A percentile compares a stretch with the other conserved stretches of the same genome.
Conservation (phyloP, 2,113 vertebrate species). For the Trogon surrucura region DNA sequence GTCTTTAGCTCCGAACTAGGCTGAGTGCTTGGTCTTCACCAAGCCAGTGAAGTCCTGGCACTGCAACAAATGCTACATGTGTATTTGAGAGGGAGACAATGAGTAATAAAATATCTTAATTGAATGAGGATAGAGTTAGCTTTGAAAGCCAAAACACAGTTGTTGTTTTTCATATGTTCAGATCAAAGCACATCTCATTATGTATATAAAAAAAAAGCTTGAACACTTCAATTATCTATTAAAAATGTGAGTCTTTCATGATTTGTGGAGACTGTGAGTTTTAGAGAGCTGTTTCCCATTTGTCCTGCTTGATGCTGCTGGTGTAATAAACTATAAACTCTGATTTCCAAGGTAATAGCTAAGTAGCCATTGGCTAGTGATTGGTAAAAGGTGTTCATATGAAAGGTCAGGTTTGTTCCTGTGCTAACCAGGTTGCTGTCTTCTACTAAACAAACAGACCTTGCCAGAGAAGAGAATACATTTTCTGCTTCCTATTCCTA, state of each 20-base stretch:
- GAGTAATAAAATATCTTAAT: neutral
- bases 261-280: neutral
- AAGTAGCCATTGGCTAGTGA: neutral
- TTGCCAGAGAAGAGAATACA: neutral
- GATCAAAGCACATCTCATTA: neutral
- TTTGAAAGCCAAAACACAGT: neutral
- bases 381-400: neutral
- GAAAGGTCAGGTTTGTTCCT: neutral
- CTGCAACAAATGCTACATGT: neutral
- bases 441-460: neutral
- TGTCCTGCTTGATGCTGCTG: neutral
- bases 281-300: neutral
- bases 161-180: neutral
- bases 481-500: neutral
- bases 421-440: neutral
- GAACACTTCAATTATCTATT: neutral
- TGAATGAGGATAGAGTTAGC: neutral
- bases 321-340: neutral
- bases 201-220: neutral
- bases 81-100: neutral
- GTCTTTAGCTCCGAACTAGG: neutral
- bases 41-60: neutral
- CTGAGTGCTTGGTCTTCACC: neutral
- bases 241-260: neutral
- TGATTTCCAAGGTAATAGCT: neutral